Evolutionary conservation across 1,140 invertebrate genomes (phyloP).

Genomic region (Euura saliciscinereae): DNA sequence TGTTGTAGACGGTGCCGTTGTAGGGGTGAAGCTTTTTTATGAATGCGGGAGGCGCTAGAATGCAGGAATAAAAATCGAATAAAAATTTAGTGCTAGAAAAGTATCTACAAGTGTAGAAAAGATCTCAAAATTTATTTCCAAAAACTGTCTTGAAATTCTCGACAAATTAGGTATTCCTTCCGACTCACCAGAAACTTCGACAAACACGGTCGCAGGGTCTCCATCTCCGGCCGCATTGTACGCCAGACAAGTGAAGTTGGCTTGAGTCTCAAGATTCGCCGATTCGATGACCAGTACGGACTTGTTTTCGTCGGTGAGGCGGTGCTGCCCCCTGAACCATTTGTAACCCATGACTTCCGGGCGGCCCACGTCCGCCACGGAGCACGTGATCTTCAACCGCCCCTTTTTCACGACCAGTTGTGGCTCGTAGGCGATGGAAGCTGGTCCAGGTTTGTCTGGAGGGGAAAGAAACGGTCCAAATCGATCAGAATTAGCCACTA

Average conservation of each 20-base stretch:
- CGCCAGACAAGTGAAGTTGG: conserved; percentile 87
- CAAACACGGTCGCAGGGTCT: conserved; percentile 69
- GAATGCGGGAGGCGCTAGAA: conserved; percentile 82
- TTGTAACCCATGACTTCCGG: conserved; percentile 77
- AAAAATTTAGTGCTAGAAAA: conserved; percentile 17
- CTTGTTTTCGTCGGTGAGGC: conserved; percentile 74
- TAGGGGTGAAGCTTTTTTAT: conserved; percentile 83
- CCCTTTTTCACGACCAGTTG: conserved; percentile 79
- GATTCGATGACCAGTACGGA: conserved; percentile 79
- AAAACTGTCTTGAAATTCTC: background rate
- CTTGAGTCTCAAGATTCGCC: conserved; percentile 79
- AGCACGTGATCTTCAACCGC: conserved; percentile 78
- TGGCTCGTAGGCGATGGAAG: conserved; percentile 73
- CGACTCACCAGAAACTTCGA: conserved; percentile 78
- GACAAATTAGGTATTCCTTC: background rate
- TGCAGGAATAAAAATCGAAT: conserved; percentile 31
- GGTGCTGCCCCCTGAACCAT: conserved; percentile 78
- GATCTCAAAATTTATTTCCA: background rate
- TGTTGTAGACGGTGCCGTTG: conserved; percentile 77
- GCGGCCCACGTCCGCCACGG: conserved; percentile 79
- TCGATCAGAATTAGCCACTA: too few species aligned
- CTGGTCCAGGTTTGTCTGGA: conserved; percentile 76
- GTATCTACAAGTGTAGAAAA: conserved; percentile 10
- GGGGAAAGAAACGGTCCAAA: conserved; percentile 8
- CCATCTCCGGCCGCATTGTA: conserved; percentile 83